Evolutionary conservation across 2,888 invertebrate genomes (phyloP).

Genomic region (Chalcis sispes): DNA sequence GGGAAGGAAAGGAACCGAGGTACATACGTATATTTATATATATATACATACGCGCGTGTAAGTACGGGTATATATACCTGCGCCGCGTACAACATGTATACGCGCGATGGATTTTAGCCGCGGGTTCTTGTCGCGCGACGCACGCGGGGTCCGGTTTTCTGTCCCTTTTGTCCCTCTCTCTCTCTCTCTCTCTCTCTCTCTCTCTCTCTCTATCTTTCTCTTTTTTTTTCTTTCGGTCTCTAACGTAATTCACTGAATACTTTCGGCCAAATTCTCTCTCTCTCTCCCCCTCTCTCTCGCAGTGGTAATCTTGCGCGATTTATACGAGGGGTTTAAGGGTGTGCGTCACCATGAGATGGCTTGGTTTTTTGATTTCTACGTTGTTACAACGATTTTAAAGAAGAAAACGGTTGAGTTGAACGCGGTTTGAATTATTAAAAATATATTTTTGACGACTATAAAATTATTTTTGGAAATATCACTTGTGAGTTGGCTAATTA

Average conservation of each 20-base stretch:
- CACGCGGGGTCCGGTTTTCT: slow-evolving; percentile 23
- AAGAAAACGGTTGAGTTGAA: too few relatives aligned
- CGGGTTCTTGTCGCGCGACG: too few relatives aligned
- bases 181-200: neutral
- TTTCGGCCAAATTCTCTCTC: slow-evolving; percentile 1
- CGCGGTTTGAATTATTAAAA: too few relatives aligned
- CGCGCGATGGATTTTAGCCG: neutral
- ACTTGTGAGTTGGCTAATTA: too few relatives aligned
- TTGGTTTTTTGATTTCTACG: too few relatives aligned
- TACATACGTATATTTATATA: neutral
- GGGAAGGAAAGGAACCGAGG: neutral
- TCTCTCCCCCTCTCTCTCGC: neutral
- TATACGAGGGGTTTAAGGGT: slow-evolving; percentile 17
- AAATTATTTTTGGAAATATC: too few relatives aligned
- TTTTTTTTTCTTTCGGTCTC: too few relatives aligned
- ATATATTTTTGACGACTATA: too few relatives aligned
- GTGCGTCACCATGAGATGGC: too few relatives aligned
- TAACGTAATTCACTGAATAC: slow-evolving; percentile 32
- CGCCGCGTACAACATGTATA: neutral
- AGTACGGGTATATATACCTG: neutral
- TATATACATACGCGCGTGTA: neutral
- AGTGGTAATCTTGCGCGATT: too few relatives aligned
- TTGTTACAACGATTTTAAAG: too few relatives aligned
- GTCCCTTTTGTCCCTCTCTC: slow-evolving; percentile 34
- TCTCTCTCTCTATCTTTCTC: too few relatives aligned